Evolutionary conservation across 2,797 vertebrate species (phyloP).

Genomic region (Sebastolobus alascanus): DNA sequence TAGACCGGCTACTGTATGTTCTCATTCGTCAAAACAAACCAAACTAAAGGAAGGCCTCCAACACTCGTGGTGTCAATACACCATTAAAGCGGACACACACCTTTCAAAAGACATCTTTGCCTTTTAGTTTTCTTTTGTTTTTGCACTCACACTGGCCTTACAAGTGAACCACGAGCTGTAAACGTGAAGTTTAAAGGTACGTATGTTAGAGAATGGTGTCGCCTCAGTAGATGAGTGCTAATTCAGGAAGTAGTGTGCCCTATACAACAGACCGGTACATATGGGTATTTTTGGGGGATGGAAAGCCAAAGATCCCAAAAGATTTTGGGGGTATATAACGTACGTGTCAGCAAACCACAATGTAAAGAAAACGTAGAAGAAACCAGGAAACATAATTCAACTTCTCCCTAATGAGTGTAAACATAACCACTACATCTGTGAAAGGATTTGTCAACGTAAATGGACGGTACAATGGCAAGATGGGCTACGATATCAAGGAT

Average conservation of each 20-base stretch:
- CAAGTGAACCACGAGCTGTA: neutral
- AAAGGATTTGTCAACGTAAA: neutral
- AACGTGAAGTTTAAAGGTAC: neutral
- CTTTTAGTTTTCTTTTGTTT: neutral
- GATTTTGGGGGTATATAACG: neutral
- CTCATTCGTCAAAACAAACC: neutral
- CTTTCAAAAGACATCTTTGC: neutral
- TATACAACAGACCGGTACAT: too few species aligned
- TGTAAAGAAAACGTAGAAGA: neutral
- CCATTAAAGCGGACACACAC: neutral
- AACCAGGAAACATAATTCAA: neutral
- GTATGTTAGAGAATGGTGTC: neutral
- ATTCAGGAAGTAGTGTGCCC: too few species aligned
- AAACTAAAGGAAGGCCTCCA: neutral
- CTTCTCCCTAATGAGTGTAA: neutral
- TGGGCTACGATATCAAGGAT: neutral
- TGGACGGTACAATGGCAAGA: rapidly evolving
- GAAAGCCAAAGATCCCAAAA: too few species aligned
- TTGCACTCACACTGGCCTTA: too few species aligned
- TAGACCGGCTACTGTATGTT: too few species aligned
- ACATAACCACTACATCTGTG: neutral
- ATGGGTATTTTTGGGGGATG: too few species aligned
- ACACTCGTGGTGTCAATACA: neutral
- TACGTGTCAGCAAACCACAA: neutral
- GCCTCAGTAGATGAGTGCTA: neutral